These are phyloP conservation scores for Lamprologus ornatipinnis DNA, from an alignment of 2,113 vertebrate genomes.

Conservation along the genomic window DNA sequence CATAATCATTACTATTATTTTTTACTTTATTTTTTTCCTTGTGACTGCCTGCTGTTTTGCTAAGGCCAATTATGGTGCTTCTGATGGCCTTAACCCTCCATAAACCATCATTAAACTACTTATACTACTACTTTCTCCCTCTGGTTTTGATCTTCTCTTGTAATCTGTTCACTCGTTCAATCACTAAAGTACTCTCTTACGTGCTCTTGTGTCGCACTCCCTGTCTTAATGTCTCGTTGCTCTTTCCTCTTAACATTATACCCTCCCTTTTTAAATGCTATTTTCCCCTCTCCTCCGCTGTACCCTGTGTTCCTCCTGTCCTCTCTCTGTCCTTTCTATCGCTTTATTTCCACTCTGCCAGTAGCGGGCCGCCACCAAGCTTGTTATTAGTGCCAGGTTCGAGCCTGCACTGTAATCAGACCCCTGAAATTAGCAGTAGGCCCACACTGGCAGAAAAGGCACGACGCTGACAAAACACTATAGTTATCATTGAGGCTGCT, in stretches of 20 bases:
- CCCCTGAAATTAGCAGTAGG: constrained; percentile 47
- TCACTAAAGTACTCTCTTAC: background rate
- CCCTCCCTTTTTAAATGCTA: background rate
- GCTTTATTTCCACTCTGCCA: constrained; percentile 14
- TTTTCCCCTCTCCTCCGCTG: background rate
- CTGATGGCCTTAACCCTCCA: constrained; percentile 1
- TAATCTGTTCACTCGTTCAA: background rate
- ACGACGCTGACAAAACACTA: constrained; percentile 33
- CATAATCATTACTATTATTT: background rate
- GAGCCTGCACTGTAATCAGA: constrained; percentile 39
- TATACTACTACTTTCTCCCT: background rate
- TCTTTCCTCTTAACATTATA: background rate
- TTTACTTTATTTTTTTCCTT: background rate
- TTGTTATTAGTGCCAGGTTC: constrained; percentile 47
- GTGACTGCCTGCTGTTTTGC: constrained; percentile 4
- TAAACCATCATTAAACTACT: constrained; percentile 20
- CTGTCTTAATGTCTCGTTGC: constrained; percentile 14
- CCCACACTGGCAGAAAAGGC: constrained; percentile 18
- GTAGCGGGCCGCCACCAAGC: constrained; percentile 25
- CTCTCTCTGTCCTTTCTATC: background rate
- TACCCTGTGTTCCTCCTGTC: background rate
- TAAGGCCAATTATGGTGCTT: constrained; percentile 25
- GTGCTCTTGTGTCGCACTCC: background rate
- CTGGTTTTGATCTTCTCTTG: background rate
- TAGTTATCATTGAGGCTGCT: constrained; percentile 36